Base-by-base conservation (phyloP, 2,888 invertebrate species). In the Sycophila texana region DNA sequence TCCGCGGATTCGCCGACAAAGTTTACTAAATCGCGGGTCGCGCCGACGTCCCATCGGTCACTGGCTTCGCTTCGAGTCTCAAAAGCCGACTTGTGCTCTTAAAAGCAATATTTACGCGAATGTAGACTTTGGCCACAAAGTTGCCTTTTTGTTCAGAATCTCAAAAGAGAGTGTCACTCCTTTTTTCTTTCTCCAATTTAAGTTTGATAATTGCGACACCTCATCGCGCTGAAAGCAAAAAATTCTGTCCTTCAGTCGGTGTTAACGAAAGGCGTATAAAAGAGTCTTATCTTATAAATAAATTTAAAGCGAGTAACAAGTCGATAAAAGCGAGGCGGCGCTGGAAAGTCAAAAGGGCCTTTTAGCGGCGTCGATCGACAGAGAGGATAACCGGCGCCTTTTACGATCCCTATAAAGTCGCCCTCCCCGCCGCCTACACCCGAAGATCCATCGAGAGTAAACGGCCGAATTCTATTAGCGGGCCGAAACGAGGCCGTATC, bases 331-430 rank as follows among this genome's bases (percentile, higher is more conserved):
- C 39, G 10, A 39, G 30, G 14, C 53, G 26, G 49, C 14, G 68
- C 68, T 30, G 65, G 70, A 65, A 47, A 72, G 72, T 58, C 49
- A 20, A 77, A 65, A 71, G 65, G 65, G 61, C 65, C 57, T 72
- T 71, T 72, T 18, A 58, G 63, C 30, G 39, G 30, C 57, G 53
- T 65, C 57, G 65, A 51, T 57, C 39, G 47, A 47, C 73, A 20
- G 16, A 63, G 16, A 58, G 76, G 76, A 76, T 76, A 65, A 72
- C 47, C 22, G 39, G 63, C 70, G 30, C 26, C 22, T 20, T 74
- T 79, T 79, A 74, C 70, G 73, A 77, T 73, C 61, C 22, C 53
- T 26, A 68, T 77, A 77, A 77, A 79, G 53, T 13, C 51, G 14
- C 14, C 26, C 63, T 26, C 18, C 39, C 39, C 39, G 39, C 53